A percentile compares a stretch with the other conserved stretches of the same genome.
phyloP scores from a whole-genome alignment of 2,113 vertebrate genomes.

The Urocitellus parryii region DNA sequence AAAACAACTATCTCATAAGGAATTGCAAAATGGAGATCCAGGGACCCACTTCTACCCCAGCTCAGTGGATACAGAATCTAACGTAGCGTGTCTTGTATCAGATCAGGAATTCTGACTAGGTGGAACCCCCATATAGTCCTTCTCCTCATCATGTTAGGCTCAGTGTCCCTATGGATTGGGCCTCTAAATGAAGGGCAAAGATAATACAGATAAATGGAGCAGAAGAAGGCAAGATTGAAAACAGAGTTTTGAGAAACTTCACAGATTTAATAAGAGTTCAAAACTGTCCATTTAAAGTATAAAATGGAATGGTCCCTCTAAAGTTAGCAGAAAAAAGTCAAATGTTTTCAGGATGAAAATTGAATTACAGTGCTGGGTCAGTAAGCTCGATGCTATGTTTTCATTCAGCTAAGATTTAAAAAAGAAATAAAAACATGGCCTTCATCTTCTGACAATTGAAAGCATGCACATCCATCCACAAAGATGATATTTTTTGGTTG shows the following conservation, averaged over 20 bases:
- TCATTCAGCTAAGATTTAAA: conserved; percentile 18
- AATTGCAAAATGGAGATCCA: neutral
- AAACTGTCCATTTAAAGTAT: conserved; percentile 18
- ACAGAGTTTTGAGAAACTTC: conserved; percentile 9
- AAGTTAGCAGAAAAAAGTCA: conserved; percentile 54
- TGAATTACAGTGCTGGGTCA: conserved; percentile 33
- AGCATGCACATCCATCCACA: neutral
- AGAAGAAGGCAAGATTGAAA: neutral
- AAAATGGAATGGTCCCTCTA: neutral
- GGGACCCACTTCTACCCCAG: neutral
- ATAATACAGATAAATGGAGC: neutral
- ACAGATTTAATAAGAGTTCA: conserved; percentile 17
- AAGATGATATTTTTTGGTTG: conserved; percentile 30
- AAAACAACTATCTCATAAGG: neutral
- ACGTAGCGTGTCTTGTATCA: neutral
- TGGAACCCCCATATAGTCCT: neutral
- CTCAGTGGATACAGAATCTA: neutral
- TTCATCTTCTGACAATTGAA: conserved; percentile 47
- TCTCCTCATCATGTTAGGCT: neutral
- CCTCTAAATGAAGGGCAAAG: neutral
- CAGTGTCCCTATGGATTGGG: neutral
- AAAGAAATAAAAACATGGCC: neutral
- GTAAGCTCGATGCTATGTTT: conserved; percentile 30
- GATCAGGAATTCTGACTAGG: neutral
- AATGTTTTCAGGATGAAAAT: conserved; percentile 35